Evolutionary conservation across 2,797 vertebrate genomes (phyloP).

Genomic region (Hippocampus kuda): DNA sequence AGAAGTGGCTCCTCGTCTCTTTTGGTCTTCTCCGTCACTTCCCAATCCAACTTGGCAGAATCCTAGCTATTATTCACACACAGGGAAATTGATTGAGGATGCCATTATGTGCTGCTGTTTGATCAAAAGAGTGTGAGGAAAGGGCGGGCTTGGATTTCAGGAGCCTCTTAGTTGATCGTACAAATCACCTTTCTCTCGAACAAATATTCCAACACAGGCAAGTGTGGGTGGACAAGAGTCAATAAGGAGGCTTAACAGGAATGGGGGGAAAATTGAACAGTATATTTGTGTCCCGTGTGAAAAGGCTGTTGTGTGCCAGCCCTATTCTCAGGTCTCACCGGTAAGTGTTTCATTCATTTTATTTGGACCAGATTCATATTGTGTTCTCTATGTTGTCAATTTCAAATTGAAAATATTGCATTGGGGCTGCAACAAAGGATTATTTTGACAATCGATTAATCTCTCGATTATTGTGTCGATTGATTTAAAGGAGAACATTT

Average conservation of each 20-base stretch:
- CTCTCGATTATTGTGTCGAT: no score
- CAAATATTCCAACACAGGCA: not conserved
- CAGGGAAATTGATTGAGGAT: slow-evolving; percentile 11
- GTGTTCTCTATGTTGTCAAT: no score
- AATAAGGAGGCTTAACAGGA: not conserved
- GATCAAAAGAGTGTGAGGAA: slow-evolving; percentile 12
- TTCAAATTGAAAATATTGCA: no score
- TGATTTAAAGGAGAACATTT: no score
- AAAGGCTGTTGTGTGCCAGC: no score
- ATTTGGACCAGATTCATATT: no score
- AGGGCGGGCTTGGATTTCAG: slow-evolving; percentile 5
- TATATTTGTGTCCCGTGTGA: no score
- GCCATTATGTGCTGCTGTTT: slow-evolving; percentile 32
- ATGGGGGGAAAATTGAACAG: not conserved
- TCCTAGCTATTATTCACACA: not conserved
- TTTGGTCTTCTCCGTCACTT: not conserved
- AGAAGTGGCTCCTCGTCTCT: not conserved
- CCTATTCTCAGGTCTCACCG: no score
- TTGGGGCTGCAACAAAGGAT: no score
- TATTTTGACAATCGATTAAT: no score
- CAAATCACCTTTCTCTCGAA: not conserved
- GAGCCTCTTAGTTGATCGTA: slow-evolving; percentile 4
- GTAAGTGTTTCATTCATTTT: no score
- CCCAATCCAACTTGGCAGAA: not conserved
- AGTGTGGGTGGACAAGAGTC: not conserved